Base-by-base conservation (phyloP, 1,140 invertebrate genomes). In the Polypedilum vanderplanki region DNA sequence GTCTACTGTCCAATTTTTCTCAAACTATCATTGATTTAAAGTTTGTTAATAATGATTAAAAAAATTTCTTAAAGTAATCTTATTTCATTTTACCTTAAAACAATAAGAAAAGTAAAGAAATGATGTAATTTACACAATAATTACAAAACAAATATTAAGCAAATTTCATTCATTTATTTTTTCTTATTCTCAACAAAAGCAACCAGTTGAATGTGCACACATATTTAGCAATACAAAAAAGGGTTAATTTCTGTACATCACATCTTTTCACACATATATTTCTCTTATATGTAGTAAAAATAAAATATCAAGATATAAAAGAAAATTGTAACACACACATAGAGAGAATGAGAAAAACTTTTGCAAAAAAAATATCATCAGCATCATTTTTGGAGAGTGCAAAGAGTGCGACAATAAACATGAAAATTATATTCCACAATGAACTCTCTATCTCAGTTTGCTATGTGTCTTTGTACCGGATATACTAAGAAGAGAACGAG, bases 251-350 rank as follows among this genome's bases (percentile, higher is more conserved):
- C 46, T 57, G 12, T 57, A 15, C 12, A 57, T 12, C 46, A 57
- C 46, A 57, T 57, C 46, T 12, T 57, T 57, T 57, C 46, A 57
- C 46, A 57, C 46, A 57, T 57, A 57, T 57, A n/a, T 57, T 46
- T 46, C 7, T 10, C 9, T 10, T 10, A 46, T 10, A 3, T 10
- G 15, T 4, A 46, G 41, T 41, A 4, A 57, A n/a, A 57, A 57
- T 57, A n/a, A 4, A 8, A 46, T 46, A 46, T 46, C 41, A 46
- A 10, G 41, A 57, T 57, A n/a, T 57, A n/a, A 57, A 46, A 9
- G 15, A 46, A 46, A 10, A 46, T 57, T n/a, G 12, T 57, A 12
- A 3, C 1, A 1, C 9, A 46, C 41, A 46, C 41, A 46, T 7
- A 41, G 15, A 15, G 1, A 46, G 41, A 10, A 46, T 46, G 41